Percentiles rank a stretch among this genome's conserved stretches.
Conservation (phyloP, 2,797 vertebrate genomes). For the Ispidina picta region DNA sequence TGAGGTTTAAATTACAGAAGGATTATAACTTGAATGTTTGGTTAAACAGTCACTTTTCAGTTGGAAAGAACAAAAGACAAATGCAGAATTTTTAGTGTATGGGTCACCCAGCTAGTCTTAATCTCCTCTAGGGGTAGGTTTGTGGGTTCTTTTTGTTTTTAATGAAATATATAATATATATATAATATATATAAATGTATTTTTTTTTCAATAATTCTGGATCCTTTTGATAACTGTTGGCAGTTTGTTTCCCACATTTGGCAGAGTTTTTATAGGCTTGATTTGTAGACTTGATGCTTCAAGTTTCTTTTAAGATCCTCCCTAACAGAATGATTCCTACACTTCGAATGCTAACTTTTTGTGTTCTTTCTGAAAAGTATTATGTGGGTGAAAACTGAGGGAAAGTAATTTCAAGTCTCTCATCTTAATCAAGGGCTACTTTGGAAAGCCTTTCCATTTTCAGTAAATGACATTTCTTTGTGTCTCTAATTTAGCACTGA, state of each 20-base stretch:
- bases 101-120: neutral
- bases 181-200: too few species aligned
- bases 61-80: neutral
- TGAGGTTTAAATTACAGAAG: neutral
- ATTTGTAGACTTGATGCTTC: neutral
- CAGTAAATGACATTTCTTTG: neutral
- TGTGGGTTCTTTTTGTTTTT: neutral
- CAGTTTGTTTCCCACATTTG: neutral
- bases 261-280: neutral
- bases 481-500: neutral
- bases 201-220: neutral
- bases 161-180: neutral
- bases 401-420: neutral
- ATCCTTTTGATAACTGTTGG: neutral
- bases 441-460: neutral
- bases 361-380: neutral
- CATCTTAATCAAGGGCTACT: neutral
- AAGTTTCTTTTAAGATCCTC: neutral
- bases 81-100: neutral
- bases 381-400: neutral
- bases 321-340: neutral
- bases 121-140: neutral
- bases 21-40: neutral
- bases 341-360: neutral
- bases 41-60: neutral